Conservation (phyloP, 2,113 vertebrate genomes). For the Calyptomena viridis region DNA sequence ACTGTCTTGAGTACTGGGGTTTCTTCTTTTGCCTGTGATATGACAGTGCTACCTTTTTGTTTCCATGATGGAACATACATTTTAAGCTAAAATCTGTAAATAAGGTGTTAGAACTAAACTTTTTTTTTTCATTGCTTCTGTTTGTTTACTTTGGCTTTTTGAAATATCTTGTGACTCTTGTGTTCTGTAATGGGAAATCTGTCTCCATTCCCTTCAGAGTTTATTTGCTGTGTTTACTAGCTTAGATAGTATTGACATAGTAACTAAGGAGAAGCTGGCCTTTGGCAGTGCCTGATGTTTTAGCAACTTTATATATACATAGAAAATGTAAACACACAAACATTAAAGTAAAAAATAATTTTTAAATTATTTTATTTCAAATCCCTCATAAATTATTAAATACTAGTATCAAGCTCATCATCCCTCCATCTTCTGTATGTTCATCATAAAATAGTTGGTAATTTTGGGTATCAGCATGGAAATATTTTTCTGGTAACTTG, state of each 20-base stretch:
- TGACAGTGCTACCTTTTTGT: background rate
- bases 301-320: background rate
- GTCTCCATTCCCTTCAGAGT: background rate
- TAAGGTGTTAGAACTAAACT: background rate
- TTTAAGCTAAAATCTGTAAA: background rate
- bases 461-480: background rate
- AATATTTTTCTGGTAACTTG: background rate
- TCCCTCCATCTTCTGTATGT: background rate
- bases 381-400: background rate
- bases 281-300: background rate
- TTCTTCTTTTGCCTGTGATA: background rate
- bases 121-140: background rate
- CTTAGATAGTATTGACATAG: background rate
- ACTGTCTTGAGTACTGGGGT: background rate
- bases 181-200: background rate
- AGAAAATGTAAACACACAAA: background rate
- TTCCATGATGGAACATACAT: background rate
- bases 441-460: background rate
- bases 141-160: conserved; percentile 1
- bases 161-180: background rate
- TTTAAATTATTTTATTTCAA: background rate
- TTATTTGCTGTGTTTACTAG: conserved; percentile 16
- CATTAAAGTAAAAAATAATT: background rate
- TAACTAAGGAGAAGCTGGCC: background rate
- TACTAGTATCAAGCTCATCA: background rate